A percentile compares a stretch with the other conserved stretches of the same genome.
phyloP scores from a whole-genome alignment of 2,113 vertebrate species.

The Lipophrys pholis region DNA sequence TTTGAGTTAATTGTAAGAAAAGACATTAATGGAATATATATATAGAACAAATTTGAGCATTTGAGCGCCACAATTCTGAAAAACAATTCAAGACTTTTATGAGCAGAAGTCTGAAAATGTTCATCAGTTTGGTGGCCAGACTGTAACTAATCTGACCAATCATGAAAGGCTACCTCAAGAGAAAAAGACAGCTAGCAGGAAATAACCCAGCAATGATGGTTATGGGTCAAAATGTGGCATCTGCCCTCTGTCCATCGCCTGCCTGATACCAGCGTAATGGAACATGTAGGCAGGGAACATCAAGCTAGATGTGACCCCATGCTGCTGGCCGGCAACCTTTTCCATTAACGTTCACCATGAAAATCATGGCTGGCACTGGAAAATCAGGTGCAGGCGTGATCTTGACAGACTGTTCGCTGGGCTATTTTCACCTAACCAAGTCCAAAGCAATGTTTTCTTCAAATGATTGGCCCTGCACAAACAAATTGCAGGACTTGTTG shows the following conservation, averaged over 20 bases:
- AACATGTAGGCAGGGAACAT: constrained; percentile 58
- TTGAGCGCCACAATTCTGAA: too few relatives aligned
- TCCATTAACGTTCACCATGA: constrained; percentile 64
- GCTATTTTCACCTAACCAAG: constrained; percentile 42
- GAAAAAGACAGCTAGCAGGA: constrained; percentile 48
- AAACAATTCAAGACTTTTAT: too few relatives aligned
- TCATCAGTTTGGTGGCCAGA: not conserved
- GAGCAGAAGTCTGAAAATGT: too few relatives aligned
- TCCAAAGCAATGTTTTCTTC: constrained; percentile 27
- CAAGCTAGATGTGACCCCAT: constrained; percentile 56
- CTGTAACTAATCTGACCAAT: constrained; percentile 3
- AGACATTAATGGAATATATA: too few relatives aligned
- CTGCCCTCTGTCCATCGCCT: constrained; percentile 61
- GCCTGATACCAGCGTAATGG: constrained; percentile 63
- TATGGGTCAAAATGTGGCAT: constrained; percentile 50
- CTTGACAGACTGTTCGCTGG: constrained; percentile 10
- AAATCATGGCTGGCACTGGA: constrained; percentile 45
- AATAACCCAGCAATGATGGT: constrained; percentile 62
- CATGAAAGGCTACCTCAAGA: not conserved
- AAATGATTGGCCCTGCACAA: not conserved
- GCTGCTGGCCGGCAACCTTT: constrained; percentile 59
- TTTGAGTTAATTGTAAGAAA: too few relatives aligned
- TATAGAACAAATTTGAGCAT: too few relatives aligned
- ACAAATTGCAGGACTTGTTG: not conserved
- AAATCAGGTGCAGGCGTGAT: constrained; percentile 50